A percentile compares a stretch with the other conserved stretches of the same genome.
phyloP scores from a whole-genome alignment of 2,888 invertebrate genomes.

The Copidosoma aretas region DNA sequence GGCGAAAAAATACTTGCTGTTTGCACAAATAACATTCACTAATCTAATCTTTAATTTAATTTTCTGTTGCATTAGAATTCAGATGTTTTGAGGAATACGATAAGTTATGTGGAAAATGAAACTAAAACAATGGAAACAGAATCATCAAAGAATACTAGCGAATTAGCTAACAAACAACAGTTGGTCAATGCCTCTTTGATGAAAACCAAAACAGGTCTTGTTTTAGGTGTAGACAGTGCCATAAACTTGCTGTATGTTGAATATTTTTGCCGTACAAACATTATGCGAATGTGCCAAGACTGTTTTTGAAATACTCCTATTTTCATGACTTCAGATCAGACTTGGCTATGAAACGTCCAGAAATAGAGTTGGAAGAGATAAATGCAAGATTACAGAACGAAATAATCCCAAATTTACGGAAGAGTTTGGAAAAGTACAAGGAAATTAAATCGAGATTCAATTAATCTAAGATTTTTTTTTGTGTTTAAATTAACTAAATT shows the following conservation, averaged over 20 bases:
- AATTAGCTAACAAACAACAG: conserved; percentile 7
- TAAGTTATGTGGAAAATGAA: conserved; percentile 7
- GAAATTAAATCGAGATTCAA: conserved; percentile 8
- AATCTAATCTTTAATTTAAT: not conserved
- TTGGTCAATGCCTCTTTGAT: conserved; percentile 19
- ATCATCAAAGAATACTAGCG: not conserved
- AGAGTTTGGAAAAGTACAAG: conserved; percentile 17
- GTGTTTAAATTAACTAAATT: conserved; percentile 6
- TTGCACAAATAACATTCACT: not conserved
- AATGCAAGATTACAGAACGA: conserved; percentile 6
- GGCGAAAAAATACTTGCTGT: conserved; percentile 6
- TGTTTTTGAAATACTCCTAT: not conserved
- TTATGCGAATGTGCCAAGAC: too few relatives aligned
- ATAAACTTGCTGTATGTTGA: not conserved
- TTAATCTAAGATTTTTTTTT: not conserved
- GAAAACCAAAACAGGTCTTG: conserved; percentile 2
- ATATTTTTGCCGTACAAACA: not conserved
- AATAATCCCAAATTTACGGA: not conserved
- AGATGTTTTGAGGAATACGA: conserved; percentile 16
- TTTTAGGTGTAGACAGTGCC: conserved; percentile 9
- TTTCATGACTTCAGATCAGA: conserved; percentile 27
- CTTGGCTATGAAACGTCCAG: conserved; percentile 27
- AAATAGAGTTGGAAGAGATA: conserved; percentile 25
- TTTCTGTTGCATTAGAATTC: conserved; percentile 13
- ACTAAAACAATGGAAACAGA: not conserved